phyloP scores from a whole-genome alignment of 2,888 invertebrate genomes.

The Acrocera orbiculus region DNA sequence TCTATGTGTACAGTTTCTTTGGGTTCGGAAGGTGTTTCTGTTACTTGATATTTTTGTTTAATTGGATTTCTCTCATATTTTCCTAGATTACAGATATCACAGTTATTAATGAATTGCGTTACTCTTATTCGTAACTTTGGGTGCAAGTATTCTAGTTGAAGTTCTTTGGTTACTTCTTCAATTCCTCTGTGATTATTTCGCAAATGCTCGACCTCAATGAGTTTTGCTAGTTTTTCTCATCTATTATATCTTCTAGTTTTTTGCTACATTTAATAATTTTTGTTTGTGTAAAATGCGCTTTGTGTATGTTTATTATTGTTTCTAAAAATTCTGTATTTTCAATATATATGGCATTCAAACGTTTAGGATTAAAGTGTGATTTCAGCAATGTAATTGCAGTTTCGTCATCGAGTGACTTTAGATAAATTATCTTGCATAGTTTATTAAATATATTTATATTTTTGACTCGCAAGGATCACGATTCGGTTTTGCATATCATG shows the following conservation, averaged over 20 bases:
- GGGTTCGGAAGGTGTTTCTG: slow-evolving; percentile 13
- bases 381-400: slow-evolving; percentile 5
- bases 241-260: slow-evolving; percentile 4
- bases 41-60: slow-evolving; percentile 13
- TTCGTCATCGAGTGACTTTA: slow-evolving; percentile 1
- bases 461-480: slow-evolving; percentile 1
- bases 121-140: slow-evolving; percentile 10
- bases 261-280: slow-evolving; percentile 1
- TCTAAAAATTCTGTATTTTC: slow-evolving; percentile 2
- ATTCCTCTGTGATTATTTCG: slow-evolving; percentile 13
- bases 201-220: slow-evolving; percentile 10
- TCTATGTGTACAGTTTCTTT: slow-evolving; percentile 15
- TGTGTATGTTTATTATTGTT: neutral
- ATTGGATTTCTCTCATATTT: slow-evolving; percentile 12
- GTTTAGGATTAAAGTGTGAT: slow-evolving; percentile 4
- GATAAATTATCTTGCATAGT: slow-evolving; percentile 4
- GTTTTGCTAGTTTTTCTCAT: slow-evolving; percentile 8
- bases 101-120: slow-evolving; percentile 13
- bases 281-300: neutral
- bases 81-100: slow-evolving; percentile 9
- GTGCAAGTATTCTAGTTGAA: slow-evolving; percentile 9
- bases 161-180: slow-evolving; percentile 8
- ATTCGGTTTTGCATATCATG: neutral
- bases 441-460: slow-evolving; percentile 4
- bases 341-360: slow-evolving; percentile 5